phyloP scores from a whole-genome alignment of 2,113 vertebrate genomes.

The Seriola rivoliana region DNA sequence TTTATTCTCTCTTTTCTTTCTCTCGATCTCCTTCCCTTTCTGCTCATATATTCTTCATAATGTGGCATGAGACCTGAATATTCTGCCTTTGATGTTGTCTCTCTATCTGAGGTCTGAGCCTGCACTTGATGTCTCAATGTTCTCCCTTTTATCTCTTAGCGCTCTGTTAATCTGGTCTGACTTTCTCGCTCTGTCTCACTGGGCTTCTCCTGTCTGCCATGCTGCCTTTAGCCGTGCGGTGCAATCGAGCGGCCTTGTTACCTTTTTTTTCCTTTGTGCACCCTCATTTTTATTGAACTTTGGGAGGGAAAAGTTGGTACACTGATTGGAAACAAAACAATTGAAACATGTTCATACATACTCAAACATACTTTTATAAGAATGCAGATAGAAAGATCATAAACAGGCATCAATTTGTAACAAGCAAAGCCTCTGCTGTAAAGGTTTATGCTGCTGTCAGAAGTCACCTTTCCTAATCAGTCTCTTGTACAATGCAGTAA shows the following conservation, averaged over 20 bases:
- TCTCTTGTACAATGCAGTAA: background rate
- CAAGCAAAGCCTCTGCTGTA: background rate
- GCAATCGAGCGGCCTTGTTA: slow-evolving; percentile 3
- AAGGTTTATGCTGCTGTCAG: background rate
- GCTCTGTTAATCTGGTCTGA: slow-evolving; percentile 70
- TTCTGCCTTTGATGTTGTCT: slow-evolving; percentile 76
- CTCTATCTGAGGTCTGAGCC: slow-evolving; percentile 62
- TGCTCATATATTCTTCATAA: slow-evolving; percentile 69
- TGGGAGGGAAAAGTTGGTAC: background rate
- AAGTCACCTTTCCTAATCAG: background rate
- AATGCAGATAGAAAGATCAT: background rate
- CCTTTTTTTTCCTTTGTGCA: slow-evolving; percentile 30
- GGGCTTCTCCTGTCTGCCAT: slow-evolving; percentile 46
- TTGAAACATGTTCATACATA: background rate
- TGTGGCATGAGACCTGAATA: slow-evolving; percentile 72
- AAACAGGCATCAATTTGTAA: background rate
- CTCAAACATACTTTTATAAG: background rate
- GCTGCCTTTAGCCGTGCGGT: background rate
- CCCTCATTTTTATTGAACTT: slow-evolving; percentile 6
- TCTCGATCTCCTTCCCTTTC: slow-evolving; percentile 40
- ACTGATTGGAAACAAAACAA: slow-evolving; percentile 15
- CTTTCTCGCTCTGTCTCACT: slow-evolving; percentile 55
- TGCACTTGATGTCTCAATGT: slow-evolving; percentile 72
- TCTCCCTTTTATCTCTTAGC: slow-evolving; percentile 68
- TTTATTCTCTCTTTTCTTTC: slow-evolving; percentile 61